Percentiles rank a stretch among this genome's conserved stretches.
These are phyloP conservation scores for Spea bombifrons DNA, from an alignment of 2,113 vertebrate species.

Conservation along the genomic window DNA sequence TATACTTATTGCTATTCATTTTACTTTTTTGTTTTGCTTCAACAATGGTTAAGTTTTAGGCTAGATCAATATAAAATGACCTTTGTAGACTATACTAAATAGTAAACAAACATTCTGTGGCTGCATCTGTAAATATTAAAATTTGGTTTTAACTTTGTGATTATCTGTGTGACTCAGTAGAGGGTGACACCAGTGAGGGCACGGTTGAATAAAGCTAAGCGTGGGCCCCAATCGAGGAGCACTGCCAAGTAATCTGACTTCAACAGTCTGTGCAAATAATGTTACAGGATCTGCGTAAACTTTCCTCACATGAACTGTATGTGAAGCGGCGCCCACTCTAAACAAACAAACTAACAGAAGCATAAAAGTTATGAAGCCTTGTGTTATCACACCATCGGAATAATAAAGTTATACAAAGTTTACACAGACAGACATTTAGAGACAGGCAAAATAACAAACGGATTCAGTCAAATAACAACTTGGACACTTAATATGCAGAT, in stretches of 20 bases:
- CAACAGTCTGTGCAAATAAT: constrained; percentile 42
- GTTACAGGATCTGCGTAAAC: constrained; percentile 14
- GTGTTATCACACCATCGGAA: constrained; percentile 16
- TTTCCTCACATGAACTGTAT: constrained; percentile 37
- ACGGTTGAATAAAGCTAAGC: constrained; percentile 33
- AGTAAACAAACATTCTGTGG: too few relatives aligned
- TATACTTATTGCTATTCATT: too few relatives aligned
- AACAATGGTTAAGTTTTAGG: too few relatives aligned
- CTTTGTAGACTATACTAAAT: too few relatives aligned
- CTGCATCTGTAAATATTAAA: too few relatives aligned
- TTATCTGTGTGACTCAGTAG: constrained; percentile 25
- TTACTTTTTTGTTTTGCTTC: too few relatives aligned
- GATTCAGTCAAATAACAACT: neutral
- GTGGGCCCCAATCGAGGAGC: constrained; percentile 30
- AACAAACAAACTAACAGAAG: constrained; percentile 13
- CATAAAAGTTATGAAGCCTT: constrained; percentile 25
- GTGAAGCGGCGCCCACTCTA: neutral
- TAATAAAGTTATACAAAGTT: constrained; percentile 1
- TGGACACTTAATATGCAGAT: too few relatives aligned
- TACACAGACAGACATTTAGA: constrained; percentile 23
- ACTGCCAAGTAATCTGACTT: constrained; percentile 37
- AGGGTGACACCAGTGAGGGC: constrained; percentile 23
- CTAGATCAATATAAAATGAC: too few relatives aligned
- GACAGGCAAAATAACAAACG: neutral
- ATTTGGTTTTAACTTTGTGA: neutral